These are phyloP conservation scores for Ricordea florida DNA, from an alignment of 92 coral and sea anemone species.

Conservation along the genomic window DNA sequence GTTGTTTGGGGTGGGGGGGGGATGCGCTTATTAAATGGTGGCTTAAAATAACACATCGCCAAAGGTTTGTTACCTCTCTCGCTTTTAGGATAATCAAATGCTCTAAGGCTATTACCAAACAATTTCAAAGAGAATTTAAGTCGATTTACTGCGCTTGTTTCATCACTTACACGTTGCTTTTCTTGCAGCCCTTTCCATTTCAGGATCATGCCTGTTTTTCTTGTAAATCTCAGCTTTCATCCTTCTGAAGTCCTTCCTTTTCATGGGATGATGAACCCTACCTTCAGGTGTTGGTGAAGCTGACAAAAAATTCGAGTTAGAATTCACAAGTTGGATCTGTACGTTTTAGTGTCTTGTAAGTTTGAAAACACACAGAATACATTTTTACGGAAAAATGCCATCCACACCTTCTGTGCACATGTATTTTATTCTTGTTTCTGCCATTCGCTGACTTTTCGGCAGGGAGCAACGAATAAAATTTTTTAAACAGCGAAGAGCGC, in stretches of 20 bases:
- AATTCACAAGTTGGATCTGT: no score
- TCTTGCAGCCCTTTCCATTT: conserved; percentile 81
- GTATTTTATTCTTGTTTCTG: not conserved
- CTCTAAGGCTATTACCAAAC: no score
- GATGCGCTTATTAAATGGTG: no score
- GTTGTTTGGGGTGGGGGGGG: no score
- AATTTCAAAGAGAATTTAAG: no score
- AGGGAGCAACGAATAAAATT: not conserved
- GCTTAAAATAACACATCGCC: no score
- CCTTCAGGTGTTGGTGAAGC: not conserved
- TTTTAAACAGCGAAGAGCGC: conserved; percentile 1
- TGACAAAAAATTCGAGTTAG: not conserved
- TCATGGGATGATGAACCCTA: conserved; percentile 36
- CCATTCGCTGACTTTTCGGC: not conserved
- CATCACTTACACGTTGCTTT: conserved; percentile 55
- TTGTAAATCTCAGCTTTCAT: conserved; percentile 68
- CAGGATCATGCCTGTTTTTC: conserved; percentile 75
- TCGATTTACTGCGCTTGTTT: no score
- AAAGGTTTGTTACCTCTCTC: not conserved
- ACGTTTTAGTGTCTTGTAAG: no score
- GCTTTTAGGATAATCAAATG: no score
- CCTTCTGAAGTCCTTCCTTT: conserved; percentile 74
- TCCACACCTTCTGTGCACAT: conserved; percentile 6
- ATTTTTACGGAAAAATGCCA: not conserved
- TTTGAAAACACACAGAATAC: no score